Percentiles rank a stretch among this genome's conserved stretches.
Conservation (phyloP, 2,113 vertebrate species). For the Euleptes europaea region DNA sequence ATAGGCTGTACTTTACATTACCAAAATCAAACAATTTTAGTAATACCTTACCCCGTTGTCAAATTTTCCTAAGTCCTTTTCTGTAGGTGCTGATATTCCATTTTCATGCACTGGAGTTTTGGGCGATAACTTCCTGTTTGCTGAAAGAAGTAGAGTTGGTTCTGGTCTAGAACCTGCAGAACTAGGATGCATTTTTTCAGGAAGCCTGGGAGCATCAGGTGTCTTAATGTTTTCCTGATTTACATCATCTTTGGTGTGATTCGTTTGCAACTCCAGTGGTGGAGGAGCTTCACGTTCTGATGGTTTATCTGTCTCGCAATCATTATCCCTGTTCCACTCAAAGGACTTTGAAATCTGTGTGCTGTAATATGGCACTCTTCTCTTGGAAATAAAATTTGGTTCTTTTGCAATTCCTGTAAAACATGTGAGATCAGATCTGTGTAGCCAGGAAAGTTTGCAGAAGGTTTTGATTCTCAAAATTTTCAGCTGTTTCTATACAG, state of each 20-base stretch:
- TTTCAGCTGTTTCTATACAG: neutral
- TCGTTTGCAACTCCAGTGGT: conserved; percentile 35
- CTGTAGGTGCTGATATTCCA: conserved; percentile 25
- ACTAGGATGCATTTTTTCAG: conserved; percentile 50
- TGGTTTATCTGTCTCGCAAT: conserved; percentile 30
- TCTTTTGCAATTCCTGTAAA: conserved; percentile 82
- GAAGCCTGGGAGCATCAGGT: conserved; percentile 61
- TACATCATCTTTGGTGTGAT: conserved; percentile 39
- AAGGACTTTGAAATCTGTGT: conserved; percentile 81
- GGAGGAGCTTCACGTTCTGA: conserved; percentile 42
- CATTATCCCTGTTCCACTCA: conserved; percentile 73
- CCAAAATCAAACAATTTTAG: neutral
- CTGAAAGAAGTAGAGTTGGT: conserved; percentile 42
- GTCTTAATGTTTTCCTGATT: conserved; percentile 56
- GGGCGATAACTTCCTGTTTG: conserved; percentile 39
- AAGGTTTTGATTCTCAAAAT: neutral
- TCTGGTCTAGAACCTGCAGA: conserved; percentile 54
- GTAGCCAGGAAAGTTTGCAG: neutral
- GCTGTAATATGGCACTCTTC: conserved; percentile 74
- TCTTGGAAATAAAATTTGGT: conserved; percentile 86
- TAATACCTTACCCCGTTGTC: conserved; percentile 67
- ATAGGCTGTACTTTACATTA: neutral
- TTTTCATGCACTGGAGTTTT: conserved; percentile 33
- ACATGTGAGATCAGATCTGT: neutral
- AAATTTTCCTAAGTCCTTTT: conserved; percentile 51